A percentile compares a stretch with the other conserved stretches of the same genome.
phyloP scores from a whole-genome alignment of 2,797 vertebrate species.

The Xenentodon cancila region DNA sequence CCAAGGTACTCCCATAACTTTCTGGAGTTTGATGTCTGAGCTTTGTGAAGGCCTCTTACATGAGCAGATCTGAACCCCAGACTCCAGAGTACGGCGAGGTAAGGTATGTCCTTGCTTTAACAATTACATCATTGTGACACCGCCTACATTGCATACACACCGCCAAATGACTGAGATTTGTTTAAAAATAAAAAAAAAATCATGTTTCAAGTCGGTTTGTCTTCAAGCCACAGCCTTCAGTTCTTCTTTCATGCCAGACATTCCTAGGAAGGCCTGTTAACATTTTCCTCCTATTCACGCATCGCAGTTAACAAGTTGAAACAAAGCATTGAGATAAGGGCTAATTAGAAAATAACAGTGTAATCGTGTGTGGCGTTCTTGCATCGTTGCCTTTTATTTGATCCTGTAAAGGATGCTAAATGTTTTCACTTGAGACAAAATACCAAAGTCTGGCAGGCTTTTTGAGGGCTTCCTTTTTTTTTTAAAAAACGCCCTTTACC shows the following conservation, averaged over 20 bases:
- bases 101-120: constrained; percentile 5
- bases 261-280: constrained; percentile 14
- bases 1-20: constrained; percentile 47
- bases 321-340: constrained; percentile 21
- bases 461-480: too few species aligned
- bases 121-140: constrained; percentile 25
- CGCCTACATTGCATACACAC: neutral
- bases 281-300: constrained; percentile 32
- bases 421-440: constrained; percentile 54
- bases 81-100: constrained; percentile 22
- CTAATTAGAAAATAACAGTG: constrained; percentile 50
- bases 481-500: too few species aligned
- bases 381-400: too few species aligned
- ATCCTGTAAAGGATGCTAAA: constrained; percentile 28
- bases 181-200: too few species aligned
- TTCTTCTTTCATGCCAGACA: neutral
- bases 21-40: constrained; percentile 51
- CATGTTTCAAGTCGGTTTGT: too few species aligned
- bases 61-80: neutral
- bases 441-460: constrained; percentile 56
- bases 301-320: constrained; percentile 24
- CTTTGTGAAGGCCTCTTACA: neutral
- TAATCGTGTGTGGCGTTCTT: constrained; percentile 24
- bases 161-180: neutral
- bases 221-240: neutral